Evolutionary conservation across 2,797 vertebrate genomes (phyloP).

Genomic region (Spinus olivaceus): DNA sequence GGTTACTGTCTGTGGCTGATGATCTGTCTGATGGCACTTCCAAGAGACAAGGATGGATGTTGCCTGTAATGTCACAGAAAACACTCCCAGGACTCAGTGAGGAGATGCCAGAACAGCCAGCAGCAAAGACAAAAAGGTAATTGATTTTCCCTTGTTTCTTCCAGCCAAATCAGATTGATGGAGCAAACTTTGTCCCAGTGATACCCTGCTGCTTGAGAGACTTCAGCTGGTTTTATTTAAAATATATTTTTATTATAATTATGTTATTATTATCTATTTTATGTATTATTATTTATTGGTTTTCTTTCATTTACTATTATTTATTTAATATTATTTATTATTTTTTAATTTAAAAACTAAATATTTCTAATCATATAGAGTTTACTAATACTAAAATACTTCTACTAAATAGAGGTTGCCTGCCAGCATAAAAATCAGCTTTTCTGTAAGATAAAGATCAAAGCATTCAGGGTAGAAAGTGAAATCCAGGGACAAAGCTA

Average conservation of each 20-base stretch:
- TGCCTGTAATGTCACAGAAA: conserved; percentile 70
- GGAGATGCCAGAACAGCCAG: conserved; percentile 62
- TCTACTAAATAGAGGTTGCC: neutral
- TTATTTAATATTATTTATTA: neutral
- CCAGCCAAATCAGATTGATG: neutral
- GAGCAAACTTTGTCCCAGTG: neutral
- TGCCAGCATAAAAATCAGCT: neutral
- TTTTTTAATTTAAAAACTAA: neutral
- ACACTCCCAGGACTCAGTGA: conserved; percentile 66
- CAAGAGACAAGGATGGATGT: conserved; percentile 72
- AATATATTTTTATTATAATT: neutral
- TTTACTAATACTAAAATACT: neutral
- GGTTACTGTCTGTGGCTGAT: conserved; percentile 73
- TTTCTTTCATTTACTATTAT: too few species aligned
- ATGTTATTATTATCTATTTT: too few species aligned
- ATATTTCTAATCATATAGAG: neutral
- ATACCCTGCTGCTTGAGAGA: neutral
- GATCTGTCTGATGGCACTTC: conserved; percentile 66
- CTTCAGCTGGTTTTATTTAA: neutral
- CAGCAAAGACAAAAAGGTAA: conserved; percentile 76
- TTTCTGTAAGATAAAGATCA: neutral
- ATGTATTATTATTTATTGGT: too few species aligned
- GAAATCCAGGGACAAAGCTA: neutral
- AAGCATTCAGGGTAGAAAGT: neutral
- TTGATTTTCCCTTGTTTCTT: neutral